Evolutionary conservation across 2,888 invertebrate genomes (phyloP).

Genomic region (Pseudolycoriella hygida): DNA sequence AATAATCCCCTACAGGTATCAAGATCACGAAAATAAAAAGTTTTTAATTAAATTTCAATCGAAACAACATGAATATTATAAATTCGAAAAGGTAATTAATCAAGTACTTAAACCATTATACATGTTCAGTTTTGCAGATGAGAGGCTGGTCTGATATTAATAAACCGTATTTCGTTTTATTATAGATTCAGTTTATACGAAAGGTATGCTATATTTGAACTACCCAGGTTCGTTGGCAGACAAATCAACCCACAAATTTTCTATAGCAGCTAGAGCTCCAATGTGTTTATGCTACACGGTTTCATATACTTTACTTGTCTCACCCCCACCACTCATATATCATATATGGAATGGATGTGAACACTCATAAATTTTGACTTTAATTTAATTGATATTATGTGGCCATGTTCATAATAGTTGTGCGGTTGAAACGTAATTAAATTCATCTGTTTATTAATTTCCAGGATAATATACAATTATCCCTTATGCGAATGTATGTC

Average conservation of each 20-base stretch:
- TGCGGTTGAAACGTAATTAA: slow-evolving; percentile 4
- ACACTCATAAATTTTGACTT: slow-evolving; percentile 2
- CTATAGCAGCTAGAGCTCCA: too few species aligned
- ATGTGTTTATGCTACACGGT: too few species aligned
- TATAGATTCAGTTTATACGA: too few species aligned
- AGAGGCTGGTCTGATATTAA: too few species aligned
- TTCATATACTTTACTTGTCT: neutral
- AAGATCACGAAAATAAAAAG: slow-evolving; percentile 3
- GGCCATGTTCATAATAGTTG: slow-evolving; percentile 4
- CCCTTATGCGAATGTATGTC: too few species aligned
- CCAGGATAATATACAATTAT: neutral
- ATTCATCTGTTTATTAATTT: slow-evolving; percentile 2
- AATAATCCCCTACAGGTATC: slow-evolving; percentile 3
- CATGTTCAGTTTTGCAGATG: too few species aligned
- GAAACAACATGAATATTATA: slow-evolving; percentile 2
- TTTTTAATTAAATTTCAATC: slow-evolving; percentile 6
- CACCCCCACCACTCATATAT: too few species aligned
- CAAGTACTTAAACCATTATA: slow-evolving; percentile 1
- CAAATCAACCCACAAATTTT: too few species aligned
- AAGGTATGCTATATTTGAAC: too few species aligned
- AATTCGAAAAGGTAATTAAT: slow-evolving; percentile 5
- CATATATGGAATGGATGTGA: neutral
- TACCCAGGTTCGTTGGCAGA: too few species aligned
- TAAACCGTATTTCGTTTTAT: too few species aligned
- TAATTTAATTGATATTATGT: slow-evolving; percentile 5